Conservation (phyloP, 2,888 invertebrate genomes). For the Melieria picta region DNA sequence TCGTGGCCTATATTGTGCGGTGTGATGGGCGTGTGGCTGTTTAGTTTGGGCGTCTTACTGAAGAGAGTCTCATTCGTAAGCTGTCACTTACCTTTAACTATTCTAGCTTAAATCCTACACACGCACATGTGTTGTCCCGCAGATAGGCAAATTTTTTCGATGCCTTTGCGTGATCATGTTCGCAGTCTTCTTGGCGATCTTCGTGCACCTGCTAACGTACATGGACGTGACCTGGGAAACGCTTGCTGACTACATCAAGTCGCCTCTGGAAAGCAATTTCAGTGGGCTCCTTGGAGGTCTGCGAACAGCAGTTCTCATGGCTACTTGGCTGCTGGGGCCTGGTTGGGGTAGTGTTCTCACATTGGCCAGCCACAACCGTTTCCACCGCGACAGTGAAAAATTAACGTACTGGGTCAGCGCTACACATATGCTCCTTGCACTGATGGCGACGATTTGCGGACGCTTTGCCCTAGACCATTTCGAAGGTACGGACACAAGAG, state of each 20-base stretch:
- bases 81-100: slow-evolving; percentile 5
- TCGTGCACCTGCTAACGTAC: slow-evolving; percentile 52
- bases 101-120: not conserved
- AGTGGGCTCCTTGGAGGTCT: slow-evolving; percentile 38
- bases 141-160: slow-evolving; percentile 61
- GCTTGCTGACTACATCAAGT: slow-evolving; percentile 47
- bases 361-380: slow-evolving; percentile 84
- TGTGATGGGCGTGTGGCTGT: slow-evolving; percentile 53
- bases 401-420: slow-evolving; percentile 56
- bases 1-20: slow-evolving; percentile 55
- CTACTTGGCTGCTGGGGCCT: slow-evolving; percentile 80
- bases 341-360: slow-evolving; percentile 86
- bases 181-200: slow-evolving; percentile 53
- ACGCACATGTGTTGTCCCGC: not conserved
- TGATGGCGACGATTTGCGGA: slow-evolving; percentile 55
- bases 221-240: slow-evolving; percentile 45
- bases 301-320: slow-evolving; percentile 51
- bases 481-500: slow-evolving; percentile 47
- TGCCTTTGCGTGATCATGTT: slow-evolving; percentile 56
- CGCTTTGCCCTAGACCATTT: slow-evolving; percentile 61
- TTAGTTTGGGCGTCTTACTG: slow-evolving; percentile 51
- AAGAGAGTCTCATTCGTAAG: slow-evolving; percentile 57
- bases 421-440: slow-evolving; percentile 53
- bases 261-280: slow-evolving; percentile 45
- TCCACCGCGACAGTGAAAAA: slow-evolving; percentile 74